Percentiles rank a stretch among this genome's conserved stretches.
These are phyloP conservation scores for Drosophila pseudoananassae DNA, from an alignment of 1,140 invertebrate genomes.

Conservation along the genomic window DNA sequence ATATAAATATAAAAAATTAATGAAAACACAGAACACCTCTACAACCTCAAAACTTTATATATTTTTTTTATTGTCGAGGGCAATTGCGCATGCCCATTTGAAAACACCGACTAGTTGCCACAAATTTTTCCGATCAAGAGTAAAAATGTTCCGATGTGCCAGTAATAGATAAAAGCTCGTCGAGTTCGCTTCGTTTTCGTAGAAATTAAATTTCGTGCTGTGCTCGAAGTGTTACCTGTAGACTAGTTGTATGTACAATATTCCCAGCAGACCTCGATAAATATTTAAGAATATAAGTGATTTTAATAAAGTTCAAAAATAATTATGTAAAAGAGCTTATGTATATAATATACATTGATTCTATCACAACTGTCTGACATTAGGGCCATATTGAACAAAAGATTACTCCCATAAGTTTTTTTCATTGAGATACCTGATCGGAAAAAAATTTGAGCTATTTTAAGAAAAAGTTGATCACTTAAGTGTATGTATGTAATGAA, in stretches of 20 bases:
- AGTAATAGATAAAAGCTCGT: constrained; percentile 78
- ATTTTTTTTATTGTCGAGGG: not conserved
- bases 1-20: not conserved
- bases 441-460: not conserved
- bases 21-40: not conserved
- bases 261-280: not conserved
- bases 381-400: constrained; percentile 15
- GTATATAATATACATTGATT: not conserved
- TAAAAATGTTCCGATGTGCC: constrained; percentile 28
- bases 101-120: not conserved
- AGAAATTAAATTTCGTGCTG: constrained; percentile 55
- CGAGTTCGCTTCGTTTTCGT: constrained; percentile 74
- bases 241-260: constrained; percentile 68
- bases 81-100: not conserved
- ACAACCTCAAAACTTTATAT: not conserved
- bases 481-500: not conserved
- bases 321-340: not conserved
- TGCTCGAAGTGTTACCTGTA: constrained; percentile 62
- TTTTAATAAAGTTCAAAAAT: not conserved
- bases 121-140: constrained; percentile 20
- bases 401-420: not conserved
- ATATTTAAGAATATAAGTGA: not conserved
- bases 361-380: not conserved
- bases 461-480: not conserved
- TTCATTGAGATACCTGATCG: not conserved